Evolutionary conservation across 2,888 invertebrate genomes (phyloP), one percentile per base, ranked within the genome.

Genomic region (Diplolepis rosae): DNA sequence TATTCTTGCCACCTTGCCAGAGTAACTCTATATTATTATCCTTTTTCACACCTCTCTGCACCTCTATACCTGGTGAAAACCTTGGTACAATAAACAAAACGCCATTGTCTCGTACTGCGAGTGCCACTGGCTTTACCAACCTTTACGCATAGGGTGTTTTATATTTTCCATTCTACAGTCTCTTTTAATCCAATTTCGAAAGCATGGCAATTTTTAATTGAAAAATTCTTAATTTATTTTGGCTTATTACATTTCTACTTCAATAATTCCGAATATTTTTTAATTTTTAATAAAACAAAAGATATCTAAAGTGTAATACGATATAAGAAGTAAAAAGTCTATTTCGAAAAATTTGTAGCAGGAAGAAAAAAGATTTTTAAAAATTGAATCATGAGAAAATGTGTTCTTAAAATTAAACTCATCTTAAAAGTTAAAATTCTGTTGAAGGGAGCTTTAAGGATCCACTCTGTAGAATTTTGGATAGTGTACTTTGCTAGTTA

Each of bases 21-120:
- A 79, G 87, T 87, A 87, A 88, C 88, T 87, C 85, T 87, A 88
- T 88, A 88, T 88, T 87, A 87, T 88, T 87, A 87, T 87, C 87
- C 87, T 85, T 85, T 88, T 88, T 88, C 88, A 87, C 88, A 88
- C 87, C 85, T 88, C 83, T 78, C 75, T 86, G 87, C 83, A 80
- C 82, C 77, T 83, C 84, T 83, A 84, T 84, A 73, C 68, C 73
- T 75, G 77, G 69, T 75, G 77, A 72, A 78, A 78, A 75, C 80
- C 80, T 77, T 72, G 79, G 80, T 77, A 85, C 81, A 82, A 85
- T 84, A 82, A 84, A 82, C 84, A 82, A 82, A 82, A 82, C 73
- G 54, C 78, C 71, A 84, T 87, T 86, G 86, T 87, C 79, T 83
- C 75, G 80, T 75, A 82, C 83, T 84, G 83, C 82, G 68, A 48